Evolutionary conservation across 2,797 vertebrate genomes (phyloP).

Genomic region (Neosilurus mollespiculum): DNA sequence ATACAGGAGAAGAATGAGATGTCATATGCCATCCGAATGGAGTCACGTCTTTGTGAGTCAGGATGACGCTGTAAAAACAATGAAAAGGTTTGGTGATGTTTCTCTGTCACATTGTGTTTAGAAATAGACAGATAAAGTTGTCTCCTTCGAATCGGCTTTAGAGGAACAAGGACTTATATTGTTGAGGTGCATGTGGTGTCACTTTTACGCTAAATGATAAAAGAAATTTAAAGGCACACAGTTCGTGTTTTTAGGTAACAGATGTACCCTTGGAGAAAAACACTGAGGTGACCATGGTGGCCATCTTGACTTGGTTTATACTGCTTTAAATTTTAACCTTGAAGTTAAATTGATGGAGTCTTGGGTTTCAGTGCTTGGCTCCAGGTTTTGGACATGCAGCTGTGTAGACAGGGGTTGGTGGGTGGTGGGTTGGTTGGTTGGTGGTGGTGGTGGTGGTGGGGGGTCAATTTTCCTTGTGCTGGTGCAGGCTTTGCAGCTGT

Average conservation of each 20-base stretch:
- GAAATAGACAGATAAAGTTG: not conserved
- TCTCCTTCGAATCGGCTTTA: not conserved
- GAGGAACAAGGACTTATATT: not conserved
- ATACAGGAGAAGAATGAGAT: not conserved
- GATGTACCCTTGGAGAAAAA: not conserved
- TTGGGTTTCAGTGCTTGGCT: not conserved
- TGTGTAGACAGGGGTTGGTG: not conserved
- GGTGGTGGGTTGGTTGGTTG: no score
- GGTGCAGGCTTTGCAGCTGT: constrained; percentile 55
- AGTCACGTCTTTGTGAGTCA: not conserved
- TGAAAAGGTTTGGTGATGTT: not conserved
- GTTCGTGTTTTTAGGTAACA: not conserved
- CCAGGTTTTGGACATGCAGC: not conserved
- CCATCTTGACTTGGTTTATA: not conserved
- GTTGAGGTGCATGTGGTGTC: not conserved
- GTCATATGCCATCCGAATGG: not conserved
- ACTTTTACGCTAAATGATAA: not conserved
- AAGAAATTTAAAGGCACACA: not conserved
- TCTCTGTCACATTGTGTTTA: not conserved
- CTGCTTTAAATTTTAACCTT: not conserved
- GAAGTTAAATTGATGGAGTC: constrained; percentile 9
- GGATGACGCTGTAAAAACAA: not conserved
- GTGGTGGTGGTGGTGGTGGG: not conserved
- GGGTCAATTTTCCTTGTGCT: constrained; percentile 5
- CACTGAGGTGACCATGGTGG: no score